Base-by-base conservation (phyloP, 2,888 invertebrate species). In the Lacanobia wlatinum region DNA sequence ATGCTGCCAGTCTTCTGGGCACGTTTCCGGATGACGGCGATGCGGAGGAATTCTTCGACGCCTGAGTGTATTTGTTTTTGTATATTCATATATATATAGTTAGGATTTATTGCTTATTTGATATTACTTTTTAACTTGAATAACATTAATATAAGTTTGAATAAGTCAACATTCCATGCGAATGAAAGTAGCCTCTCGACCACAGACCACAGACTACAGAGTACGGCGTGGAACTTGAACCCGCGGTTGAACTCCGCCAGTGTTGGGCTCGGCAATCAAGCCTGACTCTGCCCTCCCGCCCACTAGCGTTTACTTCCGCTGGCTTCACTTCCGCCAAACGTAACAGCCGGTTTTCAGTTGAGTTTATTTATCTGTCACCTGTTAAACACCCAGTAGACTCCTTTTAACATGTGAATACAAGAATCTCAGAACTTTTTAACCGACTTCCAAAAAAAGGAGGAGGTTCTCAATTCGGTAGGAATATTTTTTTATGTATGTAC, bases 171-270 rank as follows among this genome's bases (percentile, higher is more conserved):
- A 78, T 52, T 21, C 9, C 34, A 21, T 68, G 34, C 6, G 1
- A 63, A 48, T 3, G 40, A 48, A 62, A 79, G 59, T 43, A 48
- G 7, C 14, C 21, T 60, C 23, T n/a, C n/a, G 34, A 64, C 14
- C 60, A 52, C 63, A 53, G 34, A 64, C 14, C 60, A 52, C 63
- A 53, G n/a, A n/a, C 12, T 28, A 53, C 16, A 0, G 16, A 50
- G 38, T 60, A 34, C 46, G 34, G 23, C n/a, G 58, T 28, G 46
- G 63, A 55, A 55, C 68, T 80, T 80, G 81, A 80, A 75, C 77
- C 60, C 50, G 76, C 4, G 76, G 14, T 64, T 78, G 76, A 80
- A 78, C 77, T 63, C 81, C 12, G 12, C 12, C 40, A 12, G 40
- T 40, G 40, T 10, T 12, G 40, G 58, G 16, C 66, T 14, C 53